Base-by-base conservation (phyloP, 2,113 vertebrate species). In the Corydoras maculifer region DNA sequence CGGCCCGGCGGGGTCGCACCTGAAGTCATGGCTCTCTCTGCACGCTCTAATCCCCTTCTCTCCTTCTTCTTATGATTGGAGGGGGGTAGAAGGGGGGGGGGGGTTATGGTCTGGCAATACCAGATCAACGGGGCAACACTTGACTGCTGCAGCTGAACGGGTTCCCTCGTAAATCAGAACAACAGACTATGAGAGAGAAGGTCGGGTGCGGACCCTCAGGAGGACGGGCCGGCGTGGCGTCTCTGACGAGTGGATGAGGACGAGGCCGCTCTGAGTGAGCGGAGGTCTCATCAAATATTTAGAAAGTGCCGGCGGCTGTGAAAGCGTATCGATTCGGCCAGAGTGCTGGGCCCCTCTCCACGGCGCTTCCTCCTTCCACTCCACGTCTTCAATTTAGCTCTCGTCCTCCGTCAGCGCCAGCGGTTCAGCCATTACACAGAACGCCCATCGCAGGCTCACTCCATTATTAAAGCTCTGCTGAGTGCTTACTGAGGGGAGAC, bases 281-380 rank as follows among this genome's bases (percentile, higher is more conserved):
- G 58, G 13, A 58, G 50, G 29, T 50, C 65, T 63, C 70, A 70
- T 79, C 50, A 79, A 79, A 74, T 77, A 79, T 79, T 79, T 74
- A 79, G 49, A 60, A 71, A 54, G 68, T 74, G 74, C 64, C 68
- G 71, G 62, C 64, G 68, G 62, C 64, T 67, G 70, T 74, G 70
- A 74, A 79, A 68, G 62, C 8, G 5, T 71, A 79, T 71, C 70
- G 77, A 76, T 79, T 73, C 71, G 15, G 62, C 65, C 15, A 57
- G 32, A 58, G 30, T 65, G 30, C 68, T 69, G 30, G 30, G 54
- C 14, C 5, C 35, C 18, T 29, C 60, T 55, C 54, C n/a, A 51
- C 32, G 30, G 53, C 68, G 59, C 8, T 25, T 49, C 32, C 13
- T 32, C 12, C 49, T 65, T 32, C 18, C 63, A 35, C 31, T 59